Evolutionary conservation across 2,888 invertebrate genomes (phyloP).

Genomic region (Dicycla oo): DNA sequence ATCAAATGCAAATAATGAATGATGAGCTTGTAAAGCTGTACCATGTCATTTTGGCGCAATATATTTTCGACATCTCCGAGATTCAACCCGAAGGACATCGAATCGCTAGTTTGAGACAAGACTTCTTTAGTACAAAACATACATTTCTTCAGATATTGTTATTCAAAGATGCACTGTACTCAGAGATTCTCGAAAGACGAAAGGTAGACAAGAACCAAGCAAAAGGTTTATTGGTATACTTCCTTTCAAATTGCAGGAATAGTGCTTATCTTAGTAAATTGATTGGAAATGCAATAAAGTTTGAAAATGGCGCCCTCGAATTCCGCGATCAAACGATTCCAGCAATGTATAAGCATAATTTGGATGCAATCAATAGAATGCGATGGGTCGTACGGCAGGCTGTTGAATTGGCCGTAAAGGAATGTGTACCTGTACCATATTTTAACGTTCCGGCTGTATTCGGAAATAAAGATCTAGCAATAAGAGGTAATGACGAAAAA

Average conservation of each 20-base stretch:
- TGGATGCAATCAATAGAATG: no score
- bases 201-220: background rate
- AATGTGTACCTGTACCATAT: background rate
- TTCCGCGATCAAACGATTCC: background rate
- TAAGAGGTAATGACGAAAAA: background rate
- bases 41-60: background rate
- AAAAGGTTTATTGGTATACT: background rate
- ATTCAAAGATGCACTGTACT: constrained; percentile 7
- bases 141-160: background rate
- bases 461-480: constrained; percentile 19
- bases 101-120: background rate
- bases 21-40: background rate
- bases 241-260: no score
- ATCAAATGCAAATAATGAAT: background rate
- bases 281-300: no score
- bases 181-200: background rate
- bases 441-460: constrained; percentile 10
- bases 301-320: no score
- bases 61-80: constrained; percentile 1
- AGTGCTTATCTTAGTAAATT: no score
- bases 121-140: constrained; percentile 9
- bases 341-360: no score
- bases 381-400: background rate
- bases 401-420: background rate
- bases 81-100: background rate